Percentiles rank a stretch among this genome's conserved stretches.
These are phyloP conservation scores for Siphonodentalium dalli DNA, from an alignment of 2,888 invertebrate species.

Conservation along the genomic window DNA sequence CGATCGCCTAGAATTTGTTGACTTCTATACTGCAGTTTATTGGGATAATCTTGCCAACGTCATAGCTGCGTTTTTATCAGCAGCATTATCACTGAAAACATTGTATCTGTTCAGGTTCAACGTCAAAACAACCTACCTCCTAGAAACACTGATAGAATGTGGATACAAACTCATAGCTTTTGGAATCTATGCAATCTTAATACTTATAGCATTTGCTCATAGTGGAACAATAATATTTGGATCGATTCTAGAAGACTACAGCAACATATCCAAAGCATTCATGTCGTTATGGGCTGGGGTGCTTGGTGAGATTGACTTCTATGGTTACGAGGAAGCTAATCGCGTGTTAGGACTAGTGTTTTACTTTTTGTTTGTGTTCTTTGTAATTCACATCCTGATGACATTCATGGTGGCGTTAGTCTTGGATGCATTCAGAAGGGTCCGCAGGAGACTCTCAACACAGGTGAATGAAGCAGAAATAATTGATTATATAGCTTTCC, in stretches of 20 bases:
- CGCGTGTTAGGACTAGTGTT: conserved; percentile 35
- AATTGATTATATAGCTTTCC: too few species aligned
- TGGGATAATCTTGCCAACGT: conserved; percentile 38
- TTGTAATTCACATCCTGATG: too few species aligned
- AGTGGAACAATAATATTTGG: conserved; percentile 36
- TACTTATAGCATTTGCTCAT: conserved; percentile 33
- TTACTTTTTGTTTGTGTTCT: conserved; percentile 34
- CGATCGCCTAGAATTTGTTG: conserved; percentile 30
- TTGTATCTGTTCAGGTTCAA: conserved; percentile 41
- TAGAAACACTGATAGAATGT: conserved; percentile 25
- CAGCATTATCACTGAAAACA: conserved; percentile 36
- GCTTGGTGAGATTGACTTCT: conserved; percentile 36
- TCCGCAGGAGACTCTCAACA: too few species aligned
- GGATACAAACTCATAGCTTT: conserved; percentile 27
- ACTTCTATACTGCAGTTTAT: conserved; percentile 38
- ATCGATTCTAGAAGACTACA: conserved; percentile 25
- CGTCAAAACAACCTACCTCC: conserved; percentile 31
- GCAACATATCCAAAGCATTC: conserved; percentile 18
- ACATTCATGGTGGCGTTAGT: too few species aligned
- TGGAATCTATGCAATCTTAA: conserved; percentile 22
- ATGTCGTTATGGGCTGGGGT: conserved; percentile 35
- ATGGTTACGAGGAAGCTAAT: conserved; percentile 23
- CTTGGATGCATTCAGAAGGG: too few species aligned
- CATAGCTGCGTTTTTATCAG: conserved; percentile 33
- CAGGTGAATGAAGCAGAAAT: too few species aligned